A percentile compares a stretch with the other conserved stretches of the same genome.
phyloP scores from a whole-genome alignment of 2,113 vertebrate genomes.

The Plotosus lineatus region DNA sequence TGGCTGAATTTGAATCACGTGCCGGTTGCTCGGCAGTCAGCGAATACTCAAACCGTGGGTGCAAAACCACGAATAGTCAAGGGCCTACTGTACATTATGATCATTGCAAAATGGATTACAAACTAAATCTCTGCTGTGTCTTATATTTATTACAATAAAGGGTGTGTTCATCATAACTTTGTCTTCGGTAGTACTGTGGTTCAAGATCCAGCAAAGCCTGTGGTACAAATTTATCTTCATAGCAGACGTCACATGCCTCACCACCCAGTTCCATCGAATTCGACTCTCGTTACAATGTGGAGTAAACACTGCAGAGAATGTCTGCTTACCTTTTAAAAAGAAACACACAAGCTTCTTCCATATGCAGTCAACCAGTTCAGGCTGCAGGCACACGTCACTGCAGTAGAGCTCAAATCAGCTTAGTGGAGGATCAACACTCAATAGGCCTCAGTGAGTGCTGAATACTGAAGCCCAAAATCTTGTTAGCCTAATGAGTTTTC shows the following conservation, averaged over 20 bases:
- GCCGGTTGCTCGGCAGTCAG: too few relatives aligned
- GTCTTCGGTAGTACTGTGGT: background rate
- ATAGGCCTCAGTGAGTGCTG: background rate
- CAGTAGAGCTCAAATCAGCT: constrained; percentile 21
- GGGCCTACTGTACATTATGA: too few relatives aligned
- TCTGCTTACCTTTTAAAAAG: background rate
- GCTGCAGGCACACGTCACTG: background rate
- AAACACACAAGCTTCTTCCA: background rate
- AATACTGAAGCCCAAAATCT: background rate
- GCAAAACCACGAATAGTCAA: too few relatives aligned
- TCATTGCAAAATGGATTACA: background rate
- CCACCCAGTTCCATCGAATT: background rate
- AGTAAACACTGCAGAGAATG: background rate
- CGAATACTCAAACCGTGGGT: too few relatives aligned
- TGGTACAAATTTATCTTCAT: background rate
- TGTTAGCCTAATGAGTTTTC: constrained; percentile 26
- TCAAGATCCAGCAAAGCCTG: background rate
- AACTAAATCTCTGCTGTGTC: background rate
- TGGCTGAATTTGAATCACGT: too few relatives aligned
- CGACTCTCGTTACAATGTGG: background rate
- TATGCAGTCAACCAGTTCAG: background rate
- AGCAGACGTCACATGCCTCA: background rate
- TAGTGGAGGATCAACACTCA: constrained; percentile 10
- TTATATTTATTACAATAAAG: background rate
- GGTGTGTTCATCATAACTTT: background rate